Base-by-base conservation (phyloP, 2,113 vertebrate species). In the Struthio camelus region DNA sequence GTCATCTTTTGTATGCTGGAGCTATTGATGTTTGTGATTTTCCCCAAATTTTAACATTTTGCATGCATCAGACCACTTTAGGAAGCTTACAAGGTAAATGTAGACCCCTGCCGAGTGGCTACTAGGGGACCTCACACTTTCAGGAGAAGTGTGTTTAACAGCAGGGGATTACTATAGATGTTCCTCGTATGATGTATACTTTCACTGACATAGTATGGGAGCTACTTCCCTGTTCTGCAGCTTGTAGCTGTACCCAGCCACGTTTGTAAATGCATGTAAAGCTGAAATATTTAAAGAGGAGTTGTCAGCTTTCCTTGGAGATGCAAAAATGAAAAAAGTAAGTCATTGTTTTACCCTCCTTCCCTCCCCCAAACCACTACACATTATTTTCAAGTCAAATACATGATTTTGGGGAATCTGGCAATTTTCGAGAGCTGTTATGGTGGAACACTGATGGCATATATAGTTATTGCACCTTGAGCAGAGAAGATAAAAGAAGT, bases 31-130 rank as follows among this genome's bases (percentile, higher is more conserved):
- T 64, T 89, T 76, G 83, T 85, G 73, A 25, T 61, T 85, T 83
- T 93, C 77, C 88, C 65, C 28, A 94, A 79, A 89, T 90, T 44
- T 92, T 80, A 96, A 84, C 44, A 50, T 93, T 89, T 93, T 87
- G 73, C 83, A 89, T 81, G 88, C 72, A 22, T 90, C 38, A 54
- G 69, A 67, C 80, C n/a, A 18, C 83, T 59, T 82, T 61, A 30
- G 42, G 25, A 78, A 73, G 36, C 65, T 93, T 15, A 42, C n/a
- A 71, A 92, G 44, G 61, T 81, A 94, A 96, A 88, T 46, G 38
- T 56, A 76, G 61, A 72, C 56, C 32, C 90, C 83, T 36, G 65
- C 83, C 67, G 94, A 79, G 88, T 85, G 72, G 92, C 90, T 94
- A 71, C 82, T 75, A 75, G 83, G 86, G 73, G 78, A 94, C 87